Evolutionary conservation across 2,113 vertebrate genomes (phyloP).

Genomic region (Neomonachus schauinslandi): DNA sequence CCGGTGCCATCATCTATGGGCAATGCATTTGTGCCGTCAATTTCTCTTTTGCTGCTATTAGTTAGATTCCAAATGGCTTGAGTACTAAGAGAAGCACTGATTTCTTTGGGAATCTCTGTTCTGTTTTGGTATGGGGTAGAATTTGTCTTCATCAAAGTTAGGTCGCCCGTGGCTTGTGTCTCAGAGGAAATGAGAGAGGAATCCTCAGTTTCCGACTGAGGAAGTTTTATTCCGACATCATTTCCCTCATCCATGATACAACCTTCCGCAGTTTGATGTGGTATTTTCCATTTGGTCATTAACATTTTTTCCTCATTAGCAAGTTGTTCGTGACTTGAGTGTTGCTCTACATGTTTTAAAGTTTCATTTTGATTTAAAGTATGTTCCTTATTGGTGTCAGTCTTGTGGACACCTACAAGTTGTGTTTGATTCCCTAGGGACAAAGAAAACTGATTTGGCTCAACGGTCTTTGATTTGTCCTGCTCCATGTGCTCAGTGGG

Average conservation of each 20-base stretch:
- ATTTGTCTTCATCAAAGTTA: conserved; percentile 31
- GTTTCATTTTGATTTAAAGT: neutral
- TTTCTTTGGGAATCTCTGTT: conserved; percentile 41
- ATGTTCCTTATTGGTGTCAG: neutral
- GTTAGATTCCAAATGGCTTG: conserved; percentile 48
- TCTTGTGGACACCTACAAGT: neutral
- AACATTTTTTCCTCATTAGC: conserved; percentile 14
- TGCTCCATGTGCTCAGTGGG: neutral
- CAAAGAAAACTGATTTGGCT: neutral
- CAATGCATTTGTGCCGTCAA: neutral
- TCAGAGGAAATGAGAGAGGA: neutral
- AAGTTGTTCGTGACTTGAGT: neutral
- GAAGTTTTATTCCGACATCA: neutral
- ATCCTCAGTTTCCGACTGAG: neutral
- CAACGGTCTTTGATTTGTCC: neutral
- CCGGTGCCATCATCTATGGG: neutral
- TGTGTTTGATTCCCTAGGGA: neutral
- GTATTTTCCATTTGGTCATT: neutral
- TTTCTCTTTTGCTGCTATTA: neutral
- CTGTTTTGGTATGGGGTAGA: conserved; percentile 42
- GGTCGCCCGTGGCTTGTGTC: conserved; percentile 8
- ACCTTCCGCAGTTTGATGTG: conserved; percentile 22
- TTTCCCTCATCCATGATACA: neutral
- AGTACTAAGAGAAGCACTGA: neutral
- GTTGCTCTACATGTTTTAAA: neutral